Evolutionary conservation across 2,888 invertebrate genomes (phyloP).

Genomic region (Caenorhabditis becei): DNA sequence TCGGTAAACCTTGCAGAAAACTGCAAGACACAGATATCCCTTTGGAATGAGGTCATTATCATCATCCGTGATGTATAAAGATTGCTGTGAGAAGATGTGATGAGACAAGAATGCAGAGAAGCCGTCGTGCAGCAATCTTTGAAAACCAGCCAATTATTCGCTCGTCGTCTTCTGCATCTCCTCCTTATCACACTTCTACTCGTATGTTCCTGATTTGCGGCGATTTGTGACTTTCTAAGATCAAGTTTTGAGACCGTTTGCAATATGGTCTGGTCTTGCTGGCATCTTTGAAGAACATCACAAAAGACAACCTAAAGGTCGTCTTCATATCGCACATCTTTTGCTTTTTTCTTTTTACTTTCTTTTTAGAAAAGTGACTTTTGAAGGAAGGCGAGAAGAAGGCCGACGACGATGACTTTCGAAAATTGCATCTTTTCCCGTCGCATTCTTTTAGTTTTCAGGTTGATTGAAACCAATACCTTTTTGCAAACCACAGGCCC

Average conservation of each 20-base stretch:
- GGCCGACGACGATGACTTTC: constrained; percentile 16
- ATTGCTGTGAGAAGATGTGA: neutral
- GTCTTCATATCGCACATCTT: neutral
- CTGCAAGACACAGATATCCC: neutral
- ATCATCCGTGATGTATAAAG: neutral
- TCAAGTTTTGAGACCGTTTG: constrained; percentile 13
- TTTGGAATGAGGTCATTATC: neutral
- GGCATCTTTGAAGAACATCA: constrained; percentile 22
- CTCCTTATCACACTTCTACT: neutral
- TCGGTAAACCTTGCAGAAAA: neutral
- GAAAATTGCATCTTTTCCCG: constrained; percentile 31
- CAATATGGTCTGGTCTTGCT: too few species aligned
- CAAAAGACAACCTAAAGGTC: neutral
- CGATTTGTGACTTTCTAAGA: constrained; percentile 36
- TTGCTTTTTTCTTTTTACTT: too few species aligned
- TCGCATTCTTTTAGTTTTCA: too few species aligned
- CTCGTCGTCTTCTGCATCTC: neutral
- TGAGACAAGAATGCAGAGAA: neutral
- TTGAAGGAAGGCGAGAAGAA: constrained; percentile 7
- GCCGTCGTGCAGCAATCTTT: constrained; percentile 21
- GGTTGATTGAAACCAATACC: neutral
- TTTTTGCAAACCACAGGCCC: constrained; percentile 9
- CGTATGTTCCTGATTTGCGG: constrained; percentile 10
- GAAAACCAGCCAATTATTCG: constrained; percentile 21
- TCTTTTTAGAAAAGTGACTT: neutral